phyloP scores from a whole-genome alignment of 2,888 invertebrate species.

The Slavum lentiscoides region DNA sequence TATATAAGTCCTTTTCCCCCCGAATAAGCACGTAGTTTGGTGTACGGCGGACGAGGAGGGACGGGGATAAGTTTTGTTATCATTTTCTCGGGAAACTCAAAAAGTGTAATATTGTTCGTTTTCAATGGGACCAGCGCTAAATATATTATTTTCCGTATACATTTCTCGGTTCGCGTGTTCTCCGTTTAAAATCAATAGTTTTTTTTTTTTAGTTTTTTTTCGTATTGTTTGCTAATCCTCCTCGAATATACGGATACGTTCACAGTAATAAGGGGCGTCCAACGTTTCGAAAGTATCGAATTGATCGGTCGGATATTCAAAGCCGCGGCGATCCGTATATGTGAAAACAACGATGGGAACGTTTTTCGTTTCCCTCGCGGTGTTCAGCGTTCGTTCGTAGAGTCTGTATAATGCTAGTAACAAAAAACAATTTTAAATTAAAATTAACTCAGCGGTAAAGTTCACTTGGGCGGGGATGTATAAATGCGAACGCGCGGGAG shows the following conservation, averaged over 20 bases:
- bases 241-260: background rate
- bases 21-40: background rate
- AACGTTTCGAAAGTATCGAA: background rate
- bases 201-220: background rate
- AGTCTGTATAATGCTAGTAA: too few species aligned
- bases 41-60: too few species aligned
- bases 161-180: background rate
- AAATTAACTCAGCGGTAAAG: background rate
- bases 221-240: background rate
- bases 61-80: too few species aligned
- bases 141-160: background rate
- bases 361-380: too few species aligned
- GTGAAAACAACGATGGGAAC: background rate
- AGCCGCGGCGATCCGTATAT: background rate
- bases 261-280: background rate
- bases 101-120: background rate
- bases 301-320: background rate
- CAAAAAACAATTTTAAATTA: too few species aligned
- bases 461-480: background rate
- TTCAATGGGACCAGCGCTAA: background rate
- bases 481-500: too few species aligned
- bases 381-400: too few species aligned
- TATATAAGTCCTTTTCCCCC: background rate
- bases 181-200: background rate
- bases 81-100: constrained; percentile 4